Evolutionary conservation across 2,113 vertebrate species (phyloP).

Genomic region (Colinus virginianus): DNA sequence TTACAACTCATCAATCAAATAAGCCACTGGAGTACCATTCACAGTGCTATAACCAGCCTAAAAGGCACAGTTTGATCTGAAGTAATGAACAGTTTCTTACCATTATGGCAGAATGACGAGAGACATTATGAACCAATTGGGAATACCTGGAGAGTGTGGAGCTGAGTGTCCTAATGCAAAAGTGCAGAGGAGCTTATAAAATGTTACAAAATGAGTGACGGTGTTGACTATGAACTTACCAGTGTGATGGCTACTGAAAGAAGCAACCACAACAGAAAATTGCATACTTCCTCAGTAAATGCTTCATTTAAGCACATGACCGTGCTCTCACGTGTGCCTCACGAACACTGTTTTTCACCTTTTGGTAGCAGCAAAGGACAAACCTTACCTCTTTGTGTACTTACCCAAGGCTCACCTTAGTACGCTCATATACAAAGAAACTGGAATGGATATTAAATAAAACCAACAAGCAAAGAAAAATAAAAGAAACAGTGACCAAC

Average conservation of each 20-base stretch:
- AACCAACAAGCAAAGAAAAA: neutral
- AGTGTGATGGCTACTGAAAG: accelerated
- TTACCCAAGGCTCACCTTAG: accelerated
- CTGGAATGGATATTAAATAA: neutral
- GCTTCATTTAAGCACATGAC: accelerated
- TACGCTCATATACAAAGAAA: too few species aligned
- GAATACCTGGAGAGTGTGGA: neutral
- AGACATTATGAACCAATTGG: accelerated
- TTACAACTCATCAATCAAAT: neutral
- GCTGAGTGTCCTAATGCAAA: neutral
- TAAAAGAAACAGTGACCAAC: neutral
- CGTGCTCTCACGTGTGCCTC: neutral
- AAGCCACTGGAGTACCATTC: neutral
- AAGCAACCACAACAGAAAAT: accelerated
- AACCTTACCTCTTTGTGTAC: neutral
- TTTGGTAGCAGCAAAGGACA: neutral
- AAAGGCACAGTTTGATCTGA: neutral
- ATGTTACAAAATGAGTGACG: accelerated
- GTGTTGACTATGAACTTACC: neutral
- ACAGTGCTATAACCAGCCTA: neutral
- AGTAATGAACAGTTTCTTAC: neutral
- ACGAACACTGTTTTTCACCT: accelerated
- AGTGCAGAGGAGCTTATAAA: too few species aligned
- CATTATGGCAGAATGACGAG: accelerated
- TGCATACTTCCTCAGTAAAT: accelerated